Percentiles rank a stretch among this genome's conserved stretches.
phyloP scores from a whole-genome alignment of 2,797 vertebrate genomes.

The Sebastes glaucus region DNA sequence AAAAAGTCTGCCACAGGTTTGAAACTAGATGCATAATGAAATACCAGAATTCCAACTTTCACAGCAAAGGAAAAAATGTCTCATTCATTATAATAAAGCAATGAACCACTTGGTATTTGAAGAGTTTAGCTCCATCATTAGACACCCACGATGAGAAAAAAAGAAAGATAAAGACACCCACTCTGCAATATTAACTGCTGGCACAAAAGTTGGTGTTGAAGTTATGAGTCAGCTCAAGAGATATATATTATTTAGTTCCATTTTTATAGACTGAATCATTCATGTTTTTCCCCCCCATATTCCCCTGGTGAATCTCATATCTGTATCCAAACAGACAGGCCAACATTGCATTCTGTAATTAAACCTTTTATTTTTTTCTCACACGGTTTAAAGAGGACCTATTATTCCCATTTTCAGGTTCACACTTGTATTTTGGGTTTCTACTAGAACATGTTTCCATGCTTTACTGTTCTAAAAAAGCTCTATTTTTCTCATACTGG shows the following conservation, averaged over 20 bases:
- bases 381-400: not conserved
- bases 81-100: not conserved
- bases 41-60: not conserved
- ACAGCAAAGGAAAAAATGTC: not conserved
- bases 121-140: not conserved
- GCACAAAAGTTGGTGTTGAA: not conserved
- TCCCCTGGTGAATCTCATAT: not conserved
- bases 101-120: not conserved
- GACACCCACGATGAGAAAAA: not conserved
- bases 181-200: not conserved
- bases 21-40: not conserved
- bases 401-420: not conserved
- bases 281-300: not conserved
- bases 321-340: not conserved
- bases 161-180: not conserved
- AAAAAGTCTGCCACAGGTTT: not conserved
- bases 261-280: slow-evolving; percentile 48
- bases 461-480: not conserved
- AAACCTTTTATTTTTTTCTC: not conserved
- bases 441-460: not conserved
- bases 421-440: not conserved
- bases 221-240: slow-evolving; percentile 32
- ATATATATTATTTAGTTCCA: slow-evolving; percentile 55
- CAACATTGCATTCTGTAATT: not conserved
- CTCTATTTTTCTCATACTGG: not conserved